A percentile compares a stretch with the other conserved stretches of the same genome.
phyloP scores from a whole-genome alignment of 2,797 vertebrate genomes.

The Lepidocolaptes lacrymiger region DNA sequence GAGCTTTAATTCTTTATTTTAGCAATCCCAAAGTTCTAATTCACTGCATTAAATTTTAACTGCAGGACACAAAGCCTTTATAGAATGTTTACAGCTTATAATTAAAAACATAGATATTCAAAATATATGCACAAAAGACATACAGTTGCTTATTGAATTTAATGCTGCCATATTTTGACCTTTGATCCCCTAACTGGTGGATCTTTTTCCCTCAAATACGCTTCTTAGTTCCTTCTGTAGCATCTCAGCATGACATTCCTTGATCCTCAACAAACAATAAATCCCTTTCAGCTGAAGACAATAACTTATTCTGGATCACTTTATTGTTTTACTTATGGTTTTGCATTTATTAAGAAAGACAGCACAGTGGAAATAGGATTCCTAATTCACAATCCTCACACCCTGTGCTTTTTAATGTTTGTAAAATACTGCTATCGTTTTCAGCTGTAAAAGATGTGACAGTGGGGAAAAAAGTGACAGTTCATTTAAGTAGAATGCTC shows the following conservation, averaged over 20 bases:
- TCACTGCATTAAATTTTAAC: not conserved
- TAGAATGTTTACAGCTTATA: not conserved
- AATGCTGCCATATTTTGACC: not conserved
- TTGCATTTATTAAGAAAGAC: not conserved
- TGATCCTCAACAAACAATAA: not conserved
- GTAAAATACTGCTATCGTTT: not conserved
- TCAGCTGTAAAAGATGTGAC: not conserved
- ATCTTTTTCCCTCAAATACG: not conserved
- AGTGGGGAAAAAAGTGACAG: not conserved
- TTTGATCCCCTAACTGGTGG: not conserved
- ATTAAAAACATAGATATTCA: not conserved
- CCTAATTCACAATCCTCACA: not conserved
- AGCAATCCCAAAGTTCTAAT: not conserved
- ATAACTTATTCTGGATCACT: not conserved
- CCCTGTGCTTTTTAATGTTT: not conserved
- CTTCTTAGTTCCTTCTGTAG: not conserved
- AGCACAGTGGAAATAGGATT: not conserved
- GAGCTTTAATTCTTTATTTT: not conserved
- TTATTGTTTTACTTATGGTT: not conserved
- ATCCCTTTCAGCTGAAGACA: not conserved
- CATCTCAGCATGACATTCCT: not conserved
- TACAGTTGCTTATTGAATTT: not conserved
- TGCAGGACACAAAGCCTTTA: not conserved
- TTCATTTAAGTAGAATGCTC: slow-evolving; percentile 28
- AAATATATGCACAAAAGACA: not conserved